Percentiles rank a stretch among this genome's conserved stretches.
These are phyloP conservation scores for Ecdyonurus torrentis DNA, from an alignment of 2,888 invertebrate species.

Conservation along the genomic window DNA sequence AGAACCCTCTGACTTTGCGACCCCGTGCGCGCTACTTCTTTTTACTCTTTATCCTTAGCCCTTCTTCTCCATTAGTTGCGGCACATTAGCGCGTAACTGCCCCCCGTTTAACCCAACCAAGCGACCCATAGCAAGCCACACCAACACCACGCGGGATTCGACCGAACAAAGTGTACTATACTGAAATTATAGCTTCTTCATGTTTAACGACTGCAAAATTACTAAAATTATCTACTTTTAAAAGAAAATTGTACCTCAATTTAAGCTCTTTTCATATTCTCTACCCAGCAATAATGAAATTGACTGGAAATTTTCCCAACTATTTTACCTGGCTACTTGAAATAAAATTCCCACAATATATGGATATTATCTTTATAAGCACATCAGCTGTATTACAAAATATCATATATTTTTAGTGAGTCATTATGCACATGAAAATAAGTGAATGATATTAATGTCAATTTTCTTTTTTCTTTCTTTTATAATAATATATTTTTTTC, in stretches of 20 bases:
- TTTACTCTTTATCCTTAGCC: background rate
- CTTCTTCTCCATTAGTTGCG: conserved; percentile 6
- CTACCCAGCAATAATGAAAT: conserved; percentile 3
- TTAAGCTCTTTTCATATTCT: conserved; percentile 4
- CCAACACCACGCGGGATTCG: background rate
- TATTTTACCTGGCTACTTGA: background rate
- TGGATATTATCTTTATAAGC: no score
- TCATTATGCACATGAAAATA: no score
- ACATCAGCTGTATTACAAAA: no score
- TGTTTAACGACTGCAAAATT: conserved; percentile 8
- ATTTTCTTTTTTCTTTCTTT: no score
- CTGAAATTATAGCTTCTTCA: conserved; percentile 9
- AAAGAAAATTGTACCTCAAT: conserved; percentile 9
- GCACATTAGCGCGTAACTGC: conserved; percentile 9
- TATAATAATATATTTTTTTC: no score
- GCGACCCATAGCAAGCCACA: background rate
- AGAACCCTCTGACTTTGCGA: background rate
- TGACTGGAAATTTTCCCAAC: conserved; percentile 9
- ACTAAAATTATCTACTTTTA: conserved; percentile 9
- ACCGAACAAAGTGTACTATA: conserved; percentile 9
- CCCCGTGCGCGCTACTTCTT: background rate
- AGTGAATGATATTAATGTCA: no score
- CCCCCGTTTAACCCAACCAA: conserved; percentile 2
- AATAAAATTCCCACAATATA: background rate
- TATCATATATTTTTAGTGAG: no score